phyloP scores from a whole-genome alignment of 2,888 invertebrate genomes.

The Petrophora chlorosata region DNA sequence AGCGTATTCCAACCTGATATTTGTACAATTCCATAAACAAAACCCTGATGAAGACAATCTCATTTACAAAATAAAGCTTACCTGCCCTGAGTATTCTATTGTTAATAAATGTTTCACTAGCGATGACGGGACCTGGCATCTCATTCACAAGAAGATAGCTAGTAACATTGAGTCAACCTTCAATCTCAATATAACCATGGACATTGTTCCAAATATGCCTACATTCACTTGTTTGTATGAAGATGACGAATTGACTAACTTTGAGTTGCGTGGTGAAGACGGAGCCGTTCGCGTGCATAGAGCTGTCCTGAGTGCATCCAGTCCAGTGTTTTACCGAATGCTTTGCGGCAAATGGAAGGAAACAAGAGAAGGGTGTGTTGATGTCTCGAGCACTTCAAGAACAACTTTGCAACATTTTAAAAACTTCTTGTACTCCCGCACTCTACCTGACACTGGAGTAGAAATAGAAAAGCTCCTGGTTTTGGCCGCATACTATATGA shows the following conservation, averaged over 20 bases:
- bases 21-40: slow-evolving; percentile 46
- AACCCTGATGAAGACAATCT: slow-evolving; percentile 44
- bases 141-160: slow-evolving; percentile 50
- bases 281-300: slow-evolving; percentile 56
- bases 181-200: slow-evolving; percentile 45
- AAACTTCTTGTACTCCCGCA: slow-evolving; percentile 53
- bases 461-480: slow-evolving; percentile 54
- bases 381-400: slow-evolving; percentile 49
- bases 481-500: slow-evolving; percentile 55
- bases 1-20: slow-evolving; percentile 48
- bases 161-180: slow-evolving; percentile 49
- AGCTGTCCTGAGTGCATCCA: slow-evolving; percentile 53
- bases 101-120: slow-evolving; percentile 43
- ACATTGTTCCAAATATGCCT: slow-evolving; percentile 40
- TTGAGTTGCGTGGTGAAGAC: slow-evolving; percentile 53
- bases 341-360: slow-evolving; percentile 57
- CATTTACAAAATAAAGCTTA: slow-evolving; percentile 45
- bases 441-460: slow-evolving; percentile 47
- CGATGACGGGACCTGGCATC: slow-evolving; percentile 56
- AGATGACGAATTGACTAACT: slow-evolving; percentile 58
- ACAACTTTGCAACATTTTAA: slow-evolving; percentile 53
- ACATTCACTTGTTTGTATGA: slow-evolving; percentile 48
- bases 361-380: slow-evolving; percentile 47
- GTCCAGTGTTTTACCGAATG: slow-evolving; percentile 55
- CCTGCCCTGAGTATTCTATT: slow-evolving; percentile 44